Conservation (phyloP, 2,797 vertebrate species). For the Lophotriccus pileatus region DNA sequence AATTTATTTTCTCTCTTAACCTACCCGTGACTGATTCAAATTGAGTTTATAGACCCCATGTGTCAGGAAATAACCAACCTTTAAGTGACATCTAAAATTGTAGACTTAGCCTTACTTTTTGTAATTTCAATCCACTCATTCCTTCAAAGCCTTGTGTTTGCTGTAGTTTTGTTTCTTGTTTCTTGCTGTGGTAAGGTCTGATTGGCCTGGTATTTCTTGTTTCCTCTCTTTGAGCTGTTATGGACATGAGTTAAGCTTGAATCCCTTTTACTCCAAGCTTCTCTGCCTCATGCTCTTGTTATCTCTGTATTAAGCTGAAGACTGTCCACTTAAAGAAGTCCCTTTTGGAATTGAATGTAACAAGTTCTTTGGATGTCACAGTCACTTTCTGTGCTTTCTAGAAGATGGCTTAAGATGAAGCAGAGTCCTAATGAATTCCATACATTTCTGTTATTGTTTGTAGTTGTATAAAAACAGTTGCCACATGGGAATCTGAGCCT, state of each 20-base stretch:
- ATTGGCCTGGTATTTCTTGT: neutral
- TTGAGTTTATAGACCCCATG: neutral
- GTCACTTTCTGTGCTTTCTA: neutral
- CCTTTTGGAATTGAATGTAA: neutral
- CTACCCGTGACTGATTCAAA: neutral
- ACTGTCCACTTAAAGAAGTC: neutral
- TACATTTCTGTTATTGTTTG: neutral
- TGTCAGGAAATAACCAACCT: neutral
- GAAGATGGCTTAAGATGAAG: neutral
- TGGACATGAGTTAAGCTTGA: neutral
- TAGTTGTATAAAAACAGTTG: neutral
- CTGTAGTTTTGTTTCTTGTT: neutral
- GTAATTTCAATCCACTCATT: neutral
- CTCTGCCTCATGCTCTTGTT: neutral
- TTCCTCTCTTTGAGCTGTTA: neutral
- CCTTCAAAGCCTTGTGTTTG: neutral
- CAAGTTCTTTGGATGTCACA: neutral
- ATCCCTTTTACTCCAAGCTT: neutral
- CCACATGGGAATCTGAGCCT: neutral
- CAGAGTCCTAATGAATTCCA: neutral
- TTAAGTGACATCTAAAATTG: neutral
- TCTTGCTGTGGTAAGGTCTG: neutral
- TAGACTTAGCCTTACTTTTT: neutral
- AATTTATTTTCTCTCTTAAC: neutral
- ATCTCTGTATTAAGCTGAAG: neutral